A percentile compares a stretch with the other conserved stretches of the same genome.
These are phyloP conservation scores for Dexiosoma caninum DNA, from an alignment of 2,888 invertebrate species.

Conservation along the genomic window DNA sequence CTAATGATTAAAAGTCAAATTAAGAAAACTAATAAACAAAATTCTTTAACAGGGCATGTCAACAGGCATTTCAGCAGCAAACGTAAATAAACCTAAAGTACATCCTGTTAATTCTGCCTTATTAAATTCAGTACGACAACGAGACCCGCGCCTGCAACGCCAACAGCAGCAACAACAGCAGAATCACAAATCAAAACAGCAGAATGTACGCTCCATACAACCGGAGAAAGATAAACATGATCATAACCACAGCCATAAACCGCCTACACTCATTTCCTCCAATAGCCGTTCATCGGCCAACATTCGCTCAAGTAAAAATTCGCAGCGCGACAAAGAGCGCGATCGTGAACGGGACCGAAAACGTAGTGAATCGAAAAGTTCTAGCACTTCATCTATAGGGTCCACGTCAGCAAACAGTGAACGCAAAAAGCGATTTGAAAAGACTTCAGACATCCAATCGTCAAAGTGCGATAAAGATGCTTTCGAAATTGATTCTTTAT, in stretches of 20 bases:
- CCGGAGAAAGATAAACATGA: conserved; percentile 27
- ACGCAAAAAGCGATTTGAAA: conserved; percentile 63
- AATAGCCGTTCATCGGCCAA: conserved; percentile 46
- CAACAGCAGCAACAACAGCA: conserved; percentile 69
- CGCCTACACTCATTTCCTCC: conserved; percentile 67
- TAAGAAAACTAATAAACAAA: not conserved
- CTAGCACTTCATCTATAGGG: conserved; percentile 69
- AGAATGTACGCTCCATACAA: conserved; percentile 17
- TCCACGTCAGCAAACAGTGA: conserved; percentile 56
- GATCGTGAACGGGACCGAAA: conserved; percentile 69
- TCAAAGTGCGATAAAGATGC: conserved; percentile 67
- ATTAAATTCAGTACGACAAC: conserved; percentile 75
- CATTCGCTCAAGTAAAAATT: conserved; percentile 66
- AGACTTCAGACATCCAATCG: conserved; percentile 24
- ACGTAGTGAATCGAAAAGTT: conserved; percentile 72
- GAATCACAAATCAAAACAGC: conserved; percentile 45
- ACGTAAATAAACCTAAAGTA: conserved; percentile 77
- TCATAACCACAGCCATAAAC: conserved; percentile 69
- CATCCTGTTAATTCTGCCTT: conserved; percentile 80
- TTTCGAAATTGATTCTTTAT: conserved; percentile 66
- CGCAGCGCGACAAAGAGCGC: conserved; percentile 64
- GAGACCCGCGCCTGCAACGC: conserved; percentile 78
- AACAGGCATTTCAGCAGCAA: conserved; percentile 9
- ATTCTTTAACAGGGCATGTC: conserved; percentile 18
- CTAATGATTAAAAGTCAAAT: not conserved